Conservation (phyloP, 2,888 invertebrate species). For the Cerceris rybyensis region DNA sequence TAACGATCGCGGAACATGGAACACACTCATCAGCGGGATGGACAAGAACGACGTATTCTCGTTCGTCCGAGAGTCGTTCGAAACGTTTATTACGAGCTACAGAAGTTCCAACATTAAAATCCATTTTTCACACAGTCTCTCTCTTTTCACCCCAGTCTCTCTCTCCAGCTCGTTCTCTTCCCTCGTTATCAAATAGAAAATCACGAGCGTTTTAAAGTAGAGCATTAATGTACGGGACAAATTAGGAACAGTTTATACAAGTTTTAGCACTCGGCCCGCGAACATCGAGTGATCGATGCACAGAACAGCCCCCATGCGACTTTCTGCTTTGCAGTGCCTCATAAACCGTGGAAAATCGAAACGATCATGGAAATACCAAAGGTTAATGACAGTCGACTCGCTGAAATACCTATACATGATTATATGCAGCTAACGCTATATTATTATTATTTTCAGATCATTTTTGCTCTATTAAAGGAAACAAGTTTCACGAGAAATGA, state of each 20-base stretch:
- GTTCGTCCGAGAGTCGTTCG: constrained; percentile 28
- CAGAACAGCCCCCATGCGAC: background rate
- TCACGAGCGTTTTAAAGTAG: constrained; percentile 17
- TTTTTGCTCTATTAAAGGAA: background rate
- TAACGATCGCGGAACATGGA: constrained; percentile 52
- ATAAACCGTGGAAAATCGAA: background rate
- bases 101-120: constrained; percentile 39
- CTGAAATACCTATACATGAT: background rate
- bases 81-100: constrained; percentile 43
- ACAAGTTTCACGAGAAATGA: background rate
- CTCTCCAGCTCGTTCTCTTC: background rate
- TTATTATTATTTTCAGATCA: background rate
- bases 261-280: background rate
- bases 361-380: background rate
- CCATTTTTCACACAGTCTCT: constrained; percentile 19
- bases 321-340: background rate
- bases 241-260: background rate
- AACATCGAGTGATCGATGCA: constrained; percentile 7
- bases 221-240: constrained; percentile 6
- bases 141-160: too few species aligned
- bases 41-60: constrained; percentile 6
- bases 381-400: background rate
- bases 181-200: constrained; percentile 43
- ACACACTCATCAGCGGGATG: constrained; percentile 21
- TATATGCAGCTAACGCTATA: background rate